Percentiles rank a stretch among this genome's conserved stretches.
These are phyloP conservation scores for Pangasius krempfi DNA, from an alignment of 2,797 vertebrate species.

Conservation along the genomic window DNA sequence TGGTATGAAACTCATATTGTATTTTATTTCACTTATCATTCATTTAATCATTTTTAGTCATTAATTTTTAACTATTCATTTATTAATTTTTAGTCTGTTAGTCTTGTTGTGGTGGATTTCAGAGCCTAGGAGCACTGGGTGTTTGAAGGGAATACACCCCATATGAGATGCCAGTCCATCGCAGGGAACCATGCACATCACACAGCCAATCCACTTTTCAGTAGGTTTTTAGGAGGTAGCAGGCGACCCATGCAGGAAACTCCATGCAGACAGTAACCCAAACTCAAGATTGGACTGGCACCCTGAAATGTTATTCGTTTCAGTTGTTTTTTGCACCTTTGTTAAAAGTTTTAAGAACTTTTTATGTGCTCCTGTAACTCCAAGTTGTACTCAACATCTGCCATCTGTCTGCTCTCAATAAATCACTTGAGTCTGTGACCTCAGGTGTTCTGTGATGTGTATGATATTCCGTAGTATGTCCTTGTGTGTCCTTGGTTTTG, in stretches of 20 bases:
- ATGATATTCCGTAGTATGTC: not conserved
- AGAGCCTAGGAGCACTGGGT: not conserved
- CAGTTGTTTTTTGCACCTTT: not conserved
- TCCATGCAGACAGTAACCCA: not conserved
- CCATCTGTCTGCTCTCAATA: not conserved
- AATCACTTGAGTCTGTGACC: not conserved
- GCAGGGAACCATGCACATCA: not conserved
- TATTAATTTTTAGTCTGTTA: not conserved
- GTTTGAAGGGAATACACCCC: not conserved
- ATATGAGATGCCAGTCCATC: not conserved
- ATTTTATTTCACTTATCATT: not conserved
- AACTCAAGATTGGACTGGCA: not conserved
- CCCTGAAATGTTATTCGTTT: not conserved
- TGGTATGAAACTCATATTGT: not conserved
- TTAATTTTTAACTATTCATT: not conserved
- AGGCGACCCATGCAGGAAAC: not conserved
- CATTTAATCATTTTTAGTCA: not conserved
- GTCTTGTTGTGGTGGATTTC: not conserved
- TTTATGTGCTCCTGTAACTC: not conserved
- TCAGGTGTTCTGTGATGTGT: not conserved
- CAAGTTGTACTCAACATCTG: not conserved
- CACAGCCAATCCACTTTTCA: not conserved
- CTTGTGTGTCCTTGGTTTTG: not conserved
- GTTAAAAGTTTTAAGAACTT: not conserved
- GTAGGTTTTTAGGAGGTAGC: not conserved